Evolutionary conservation across 2,797 vertebrate genomes (phyloP), one percentile per base, ranked within the genome.

Genomic region (Acanthurus lineatus): DNA sequence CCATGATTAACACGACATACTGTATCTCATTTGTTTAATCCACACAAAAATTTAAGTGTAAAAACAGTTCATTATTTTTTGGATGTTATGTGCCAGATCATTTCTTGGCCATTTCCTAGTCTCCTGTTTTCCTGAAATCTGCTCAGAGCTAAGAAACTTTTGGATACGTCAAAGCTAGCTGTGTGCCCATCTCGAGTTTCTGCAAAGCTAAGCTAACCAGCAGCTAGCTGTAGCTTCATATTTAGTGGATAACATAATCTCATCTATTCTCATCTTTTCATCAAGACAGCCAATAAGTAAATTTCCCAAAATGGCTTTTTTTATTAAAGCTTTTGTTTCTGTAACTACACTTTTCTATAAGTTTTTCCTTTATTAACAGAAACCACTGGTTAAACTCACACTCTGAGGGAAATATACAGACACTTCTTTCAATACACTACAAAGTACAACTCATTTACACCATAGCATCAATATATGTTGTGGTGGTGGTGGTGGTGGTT

Each of bases 331-430:
- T 69, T 67, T 82, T n/a, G 2, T 60, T 62, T 78, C 38, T 61
- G 69, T 78, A 52, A 22, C 62, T 12, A 59, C 45, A 54, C 42
- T 17, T 74, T 51, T 52, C 28, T 59, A 38, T 20, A 42, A 0
- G 0, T 12, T 5, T 51, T 22, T 62, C 53, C 60, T 5, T n/a
- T 35, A 9, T 11, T 16, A 17, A 20, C 3, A 45, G 64, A 73
- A 77, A 17, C 48, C 45, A 65, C 77, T 77, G 71, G 25, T 83
- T 68, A 52, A 75, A 65, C 25, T 71, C 17, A 44, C 16, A 75
- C 47, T 77, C 54, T 65, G 61, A 40, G 40, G 44, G n/a, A 22
- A 22, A 17, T 40, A 40, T 40, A 10, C 40, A 28, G 5, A 52
- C 44, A 48, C 3, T 47, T 16, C 9, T 42, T 14, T 56, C 17